These are phyloP conservation scores for Mohoua ochrocephala DNA, from an alignment of 2,113 vertebrate species.

Conservation along the genomic window DNA sequence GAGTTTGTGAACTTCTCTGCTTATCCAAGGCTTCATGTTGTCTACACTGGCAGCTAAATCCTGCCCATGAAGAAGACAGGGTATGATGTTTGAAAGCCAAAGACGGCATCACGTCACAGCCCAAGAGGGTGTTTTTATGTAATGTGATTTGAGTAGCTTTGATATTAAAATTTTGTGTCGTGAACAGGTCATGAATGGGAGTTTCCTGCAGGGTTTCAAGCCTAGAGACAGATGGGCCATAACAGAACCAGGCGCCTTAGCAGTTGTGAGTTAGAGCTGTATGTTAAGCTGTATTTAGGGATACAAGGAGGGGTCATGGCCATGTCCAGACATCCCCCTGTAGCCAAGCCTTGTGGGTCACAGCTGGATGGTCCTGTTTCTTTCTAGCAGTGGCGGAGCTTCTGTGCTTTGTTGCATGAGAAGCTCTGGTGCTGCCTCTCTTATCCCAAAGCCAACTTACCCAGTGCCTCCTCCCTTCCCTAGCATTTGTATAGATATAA, in stretches of 20 bases:
- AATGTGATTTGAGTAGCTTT: not conserved
- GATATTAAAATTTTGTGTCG: not conserved
- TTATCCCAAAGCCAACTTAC: not conserved
- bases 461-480: not conserved
- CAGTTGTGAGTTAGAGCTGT: not conserved
- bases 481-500: not conserved
- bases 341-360: not conserved
- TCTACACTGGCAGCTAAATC: not conserved
- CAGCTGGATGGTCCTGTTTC: not conserved
- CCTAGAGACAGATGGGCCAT: not conserved
- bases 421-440: not conserved
- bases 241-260: not conserved
- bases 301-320: rapidly evolving
- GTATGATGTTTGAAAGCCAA: not conserved
- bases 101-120: not conserved
- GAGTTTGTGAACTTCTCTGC: not conserved
- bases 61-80: not conserved
- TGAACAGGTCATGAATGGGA: not conserved
- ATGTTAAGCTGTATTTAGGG: not conserved
- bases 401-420: not conserved
- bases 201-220: not conserved
- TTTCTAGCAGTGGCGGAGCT: not conserved
- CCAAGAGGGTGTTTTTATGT: not conserved
- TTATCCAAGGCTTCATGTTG: not conserved
- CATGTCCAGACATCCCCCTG: not conserved